Base-by-base conservation (phyloP, 2,888 invertebrate genomes). In the Tetragnatha montana region DNA sequence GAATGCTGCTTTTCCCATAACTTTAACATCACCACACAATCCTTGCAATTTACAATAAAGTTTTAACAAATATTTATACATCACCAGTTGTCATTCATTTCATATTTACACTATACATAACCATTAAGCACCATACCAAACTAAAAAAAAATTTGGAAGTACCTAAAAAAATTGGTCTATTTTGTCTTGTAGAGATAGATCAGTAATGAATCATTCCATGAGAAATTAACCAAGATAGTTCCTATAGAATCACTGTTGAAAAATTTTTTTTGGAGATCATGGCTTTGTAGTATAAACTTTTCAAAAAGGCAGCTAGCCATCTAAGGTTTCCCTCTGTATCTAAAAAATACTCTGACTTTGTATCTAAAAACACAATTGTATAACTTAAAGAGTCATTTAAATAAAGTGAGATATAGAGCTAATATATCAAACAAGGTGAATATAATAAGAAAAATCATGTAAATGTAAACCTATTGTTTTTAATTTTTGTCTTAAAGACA, bases 71-170 rank as follows among this genome's bases (percentile, higher is more conserved):
- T 50, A 76, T n/a, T 17, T 76, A 17, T 19, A 17, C 49, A 50
- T 49, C 14, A 76, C 14, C 76, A 75, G 17, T 76, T 49, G 49
- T 19, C n/a, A 49, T 14, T 49, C 49, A 76, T 76, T 50, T 76
- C 47, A 49, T 81, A 81, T 81, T 70, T 81, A 81, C 81, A 81
- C 49, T 70, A 49, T 81, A 81, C 70, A 70, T 70, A 81, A 49
- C 49, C 50, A 51, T 51, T 73, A 51, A 82, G 82, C 82, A 82
- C 82, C 82, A 82, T 3, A 82, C 19, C 22, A 17, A 17, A 71
- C 12, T 68, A 22, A 22, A 68, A 35, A 17, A 80, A 50, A 60
- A 60, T 68, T 60, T 78, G 78, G 78, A 51, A 78, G 68, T 60
- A 21, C 35, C 21, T 22, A 21, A 51, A 78, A 78, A 7, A 60